A percentile compares a stretch with the other conserved stretches of the same genome.
These are phyloP conservation scores for Thamnaconus septentrionalis DNA, from an alignment of 2,113 vertebrate species.

Conservation along the genomic window DNA sequence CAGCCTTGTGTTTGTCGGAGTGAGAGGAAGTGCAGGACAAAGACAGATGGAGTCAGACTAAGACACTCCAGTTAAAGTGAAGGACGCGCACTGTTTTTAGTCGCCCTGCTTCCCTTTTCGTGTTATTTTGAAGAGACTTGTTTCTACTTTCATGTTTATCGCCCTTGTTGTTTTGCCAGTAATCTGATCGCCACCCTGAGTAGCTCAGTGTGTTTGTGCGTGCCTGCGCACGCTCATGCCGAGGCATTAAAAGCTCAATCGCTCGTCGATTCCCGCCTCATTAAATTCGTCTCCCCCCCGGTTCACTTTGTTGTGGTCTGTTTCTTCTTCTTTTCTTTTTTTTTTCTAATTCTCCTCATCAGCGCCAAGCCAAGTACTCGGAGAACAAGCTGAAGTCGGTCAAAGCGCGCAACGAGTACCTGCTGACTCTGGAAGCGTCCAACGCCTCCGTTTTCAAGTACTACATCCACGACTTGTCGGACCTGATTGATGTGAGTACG, in stretches of 20 bases:
- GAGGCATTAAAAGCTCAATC: constrained; percentile 39
- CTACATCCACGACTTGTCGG: constrained; percentile 97
- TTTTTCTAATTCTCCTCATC: constrained; percentile 53
- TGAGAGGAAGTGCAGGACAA: constrained; percentile 36
- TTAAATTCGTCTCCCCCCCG: constrained; percentile 25
- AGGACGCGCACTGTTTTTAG: constrained; percentile 3
- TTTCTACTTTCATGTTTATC: constrained; percentile 25
- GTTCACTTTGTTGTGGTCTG: constrained; percentile 32
- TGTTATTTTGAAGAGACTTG: constrained; percentile 16
- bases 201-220: not conserved
- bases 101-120: constrained; percentile 4
- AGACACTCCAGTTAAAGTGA: constrained; percentile 4
- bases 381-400: constrained; percentile 99
- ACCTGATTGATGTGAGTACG: constrained; percentile 96
- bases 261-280: constrained; percentile 32
- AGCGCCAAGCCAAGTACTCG: constrained; percentile 98
- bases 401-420: constrained; percentile 97
- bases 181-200: constrained; percentile 19
- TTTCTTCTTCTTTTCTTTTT: constrained; percentile 26
- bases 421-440: constrained; percentile 95
- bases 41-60: constrained; percentile 15
- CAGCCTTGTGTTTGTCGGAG: constrained; percentile 28
- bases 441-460: constrained; percentile 98
- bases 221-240: not conserved
- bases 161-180: constrained; percentile 20